A percentile compares a stretch with the other conserved stretches of the same genome.
Evolutionary conservation across 2,797 vertebrate species (phyloP).

Genomic region (Premnoplex brunnescens): DNA sequence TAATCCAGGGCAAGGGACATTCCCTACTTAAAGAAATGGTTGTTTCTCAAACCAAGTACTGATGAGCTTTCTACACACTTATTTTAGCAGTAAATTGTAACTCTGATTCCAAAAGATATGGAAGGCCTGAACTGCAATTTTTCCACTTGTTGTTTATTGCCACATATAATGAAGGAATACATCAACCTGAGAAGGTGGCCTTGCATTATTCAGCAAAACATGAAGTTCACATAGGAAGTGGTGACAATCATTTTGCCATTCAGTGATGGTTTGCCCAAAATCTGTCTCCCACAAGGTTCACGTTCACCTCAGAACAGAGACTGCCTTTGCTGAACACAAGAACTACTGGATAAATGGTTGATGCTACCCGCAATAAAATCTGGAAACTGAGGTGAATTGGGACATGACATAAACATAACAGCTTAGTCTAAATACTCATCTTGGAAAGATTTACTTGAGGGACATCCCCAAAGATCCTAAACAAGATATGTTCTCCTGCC

Average conservation of each 20-base stretch:
- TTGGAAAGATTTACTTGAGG: conserved; percentile 27
- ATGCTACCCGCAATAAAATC: background rate
- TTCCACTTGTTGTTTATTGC: background rate
- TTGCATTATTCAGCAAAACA: background rate
- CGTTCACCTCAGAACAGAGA: background rate
- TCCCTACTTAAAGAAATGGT: background rate
- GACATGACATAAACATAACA: background rate
- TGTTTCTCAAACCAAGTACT: background rate
- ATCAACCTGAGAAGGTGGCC: background rate
- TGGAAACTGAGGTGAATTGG: background rate
- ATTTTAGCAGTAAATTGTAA: background rate
- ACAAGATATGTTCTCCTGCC: background rate
- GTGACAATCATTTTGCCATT: background rate
- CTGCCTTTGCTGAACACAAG: background rate
- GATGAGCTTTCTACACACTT: background rate
- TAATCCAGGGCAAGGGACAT: background rate
- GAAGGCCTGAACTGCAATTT: background rate
- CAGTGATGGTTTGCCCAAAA: background rate
- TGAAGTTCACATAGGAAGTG: background rate
- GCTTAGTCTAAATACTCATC: background rate
- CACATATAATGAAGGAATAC: background rate
- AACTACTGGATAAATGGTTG: background rate
- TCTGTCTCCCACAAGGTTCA: background rate
- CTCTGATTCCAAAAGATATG: background rate
- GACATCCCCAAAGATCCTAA: background rate